Base-by-base conservation (phyloP, 2,888 invertebrate species). In the Watsonalla binaria region DNA sequence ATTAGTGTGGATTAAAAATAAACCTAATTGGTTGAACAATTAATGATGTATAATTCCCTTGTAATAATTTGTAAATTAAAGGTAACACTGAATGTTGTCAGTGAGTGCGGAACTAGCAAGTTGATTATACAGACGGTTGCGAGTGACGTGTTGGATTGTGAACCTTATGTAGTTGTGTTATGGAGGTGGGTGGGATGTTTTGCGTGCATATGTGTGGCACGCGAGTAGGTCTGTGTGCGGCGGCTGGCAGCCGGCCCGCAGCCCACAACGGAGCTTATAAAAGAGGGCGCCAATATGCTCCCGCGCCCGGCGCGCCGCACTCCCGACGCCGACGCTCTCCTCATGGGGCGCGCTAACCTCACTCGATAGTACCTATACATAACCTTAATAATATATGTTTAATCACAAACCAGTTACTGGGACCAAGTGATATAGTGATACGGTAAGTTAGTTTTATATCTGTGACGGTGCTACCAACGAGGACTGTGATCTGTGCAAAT, bases 351-450 rank as follows among this genome's bases (percentile, higher is more conserved):
- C 90, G 84, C 89, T 78, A 85, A 86, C 78, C 81, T 82, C 78
- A 74, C 77, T 77, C 86, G 86, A 88, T 88, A 89, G 82, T 82
- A 78, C 77, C 75, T 73, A 81, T 70, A 73, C 72, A 72, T 70
- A 80, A 74, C 66, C 80, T 76, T 76, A 77, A 80, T 78, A 78
- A 72, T 76, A 77, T 75, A 82, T 82, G 79, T 79, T 80, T 80
- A 68, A 67, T 60, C 60, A 73, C 63, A 73, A 73, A 82, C 78
- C 76, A 78, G 82, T 82, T 72, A 82, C 76, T 76, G 87, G 89
- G 88, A 90, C 88, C 88, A 89, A 90, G 90, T 90, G 86, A 84
- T 81, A 77, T 77, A 89, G 90, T 90, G 90, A 86, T 78, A 89
- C 89, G 90, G 90, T 90, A 90, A 90, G 90, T 86, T 79, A 58